phyloP scores from a whole-genome alignment of 2,888 invertebrate genomes.

The Prenolepis imparis region DNA sequence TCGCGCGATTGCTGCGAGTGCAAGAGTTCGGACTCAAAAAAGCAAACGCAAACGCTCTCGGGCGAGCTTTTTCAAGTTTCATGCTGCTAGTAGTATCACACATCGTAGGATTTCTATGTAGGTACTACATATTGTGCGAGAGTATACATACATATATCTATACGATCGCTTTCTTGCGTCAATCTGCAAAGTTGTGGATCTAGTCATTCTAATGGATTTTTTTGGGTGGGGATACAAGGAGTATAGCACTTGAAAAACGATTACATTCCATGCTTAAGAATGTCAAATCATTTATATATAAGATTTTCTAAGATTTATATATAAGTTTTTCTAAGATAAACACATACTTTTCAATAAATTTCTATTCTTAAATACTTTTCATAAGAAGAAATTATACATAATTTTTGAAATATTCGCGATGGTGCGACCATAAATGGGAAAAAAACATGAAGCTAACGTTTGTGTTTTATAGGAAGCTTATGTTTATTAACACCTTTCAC shows the following conservation, averaged over 20 bases:
- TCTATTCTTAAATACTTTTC: background rate
- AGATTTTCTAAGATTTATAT: too few species aligned
- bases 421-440: background rate
- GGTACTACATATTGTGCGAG: slow-evolving; percentile 17
- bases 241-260: background rate
- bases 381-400: slow-evolving; percentile 4
- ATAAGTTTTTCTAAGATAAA: background rate
- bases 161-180: background rate
- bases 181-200: background rate
- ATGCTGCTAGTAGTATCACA: slow-evolving; percentile 47
- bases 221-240: background rate
- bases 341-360: background rate
- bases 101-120: slow-evolving; percentile 58
- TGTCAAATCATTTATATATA: too few species aligned
- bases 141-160: background rate
- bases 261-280: background rate
- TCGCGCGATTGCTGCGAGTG: background rate
- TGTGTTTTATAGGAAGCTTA: background rate
- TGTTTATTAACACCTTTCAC: slow-evolving; percentile 23
- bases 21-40: slow-evolving; percentile 59
- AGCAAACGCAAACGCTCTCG: slow-evolving; percentile 72
- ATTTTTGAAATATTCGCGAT: background rate
- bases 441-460: background rate
- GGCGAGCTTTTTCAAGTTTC: slow-evolving; percentile 73
- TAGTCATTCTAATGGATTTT: background rate